Evolutionary conservation across 2,888 invertebrate genomes (phyloP), one percentile per base, ranked within the genome.

Genomic region (Hypomecis atomaria): DNA sequence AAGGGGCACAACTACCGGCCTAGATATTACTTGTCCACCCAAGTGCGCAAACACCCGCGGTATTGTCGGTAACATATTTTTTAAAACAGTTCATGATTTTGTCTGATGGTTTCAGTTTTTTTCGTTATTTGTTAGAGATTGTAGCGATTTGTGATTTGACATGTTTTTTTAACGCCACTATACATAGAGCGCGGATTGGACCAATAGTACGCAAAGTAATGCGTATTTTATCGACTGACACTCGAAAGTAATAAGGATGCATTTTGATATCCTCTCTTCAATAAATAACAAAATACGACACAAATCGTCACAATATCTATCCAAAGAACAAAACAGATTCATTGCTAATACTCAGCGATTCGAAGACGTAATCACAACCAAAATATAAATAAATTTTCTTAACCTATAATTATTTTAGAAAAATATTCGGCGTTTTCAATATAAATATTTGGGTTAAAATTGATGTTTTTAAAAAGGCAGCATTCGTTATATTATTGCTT

Each of bases 341-440:
- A 54, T 54, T 59, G 65, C 59, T 49, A 62, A 63, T 57, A 59
- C 54, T 57, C 71, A 62, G 62, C 67, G 59, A 62, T 71, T 65
- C 58, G 68, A 67, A 67, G 66, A 62, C 57, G 48, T 58, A 34
- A 66, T 71, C 71, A 71, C 71, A 71, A 71, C 71, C 71, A 61
- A 71, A 59, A 68, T 61, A 65, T 68, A 71, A 70, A 71, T 71
- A 71, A 70, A 67, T 71, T 68, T 71, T 65, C 70, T 68, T 70
- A 71, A 58, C 61, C 66, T 71, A 69, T 23, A 23, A 23, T 69
- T 63, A 67, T 60, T 62, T 60, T 70, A 71, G 58, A 71, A 71
- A 71, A 70, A 71, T 71, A 71, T 68, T 65, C 63, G 34, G 65
- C 62, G 61, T 48, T 68, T 64, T 68, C 58, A 59, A 49, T 65